Evolutionary conservation across 2,797 vertebrate genomes (phyloP), one percentile per base, ranked within the genome.

Genomic region (Rhynchonycteris naso): DNA sequence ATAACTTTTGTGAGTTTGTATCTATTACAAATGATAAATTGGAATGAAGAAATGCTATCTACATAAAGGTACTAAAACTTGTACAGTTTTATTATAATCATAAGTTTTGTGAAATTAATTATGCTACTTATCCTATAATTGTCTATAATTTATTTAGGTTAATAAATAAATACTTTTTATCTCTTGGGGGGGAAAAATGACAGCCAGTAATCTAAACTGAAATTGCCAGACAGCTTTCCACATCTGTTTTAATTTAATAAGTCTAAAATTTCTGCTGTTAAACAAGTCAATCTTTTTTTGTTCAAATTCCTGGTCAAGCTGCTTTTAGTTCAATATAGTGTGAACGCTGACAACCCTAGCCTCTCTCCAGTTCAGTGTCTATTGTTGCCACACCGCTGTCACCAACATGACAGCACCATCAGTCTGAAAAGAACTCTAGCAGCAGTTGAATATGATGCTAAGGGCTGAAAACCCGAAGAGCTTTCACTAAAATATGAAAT

Each of bases 211-310:
- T 75, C 33, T 72, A 65, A 95, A 68, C 19, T 71, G 65, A 85
- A 94, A 95, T 4, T 61, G 21, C 74, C 26, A 80, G 35, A 83
- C 30, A 76, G 59, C 33, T 87, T 95, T 95, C 61, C 52, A 56
- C 24, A 71, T 59, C 71, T 58, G 50, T 54, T 47, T 82, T 85
- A 79, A 10, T 91, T 94, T 81, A 82, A 79, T 92, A 72, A 56
- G 33, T 76, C 92, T 93, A 81, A 93, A 90, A 88, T 66, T 90
- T 54, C 74, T 86, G 15, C 74, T 83, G 88, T 15, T 93, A 87
- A 96, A 94, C 38, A 93, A 75, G 65, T 80, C 88, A 95, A 86
- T 91, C 50, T 86, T 88, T 94, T 93, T 92, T 86, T 90, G 5
- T 43, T 43, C 3, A 43, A 43, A 26, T 90, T 88, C 10, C 58